A percentile compares a stretch with the other conserved stretches of the same genome.
phyloP scores from a whole-genome alignment of 2,888 invertebrate genomes.

The Hirtodrosophila confusa region DNA sequence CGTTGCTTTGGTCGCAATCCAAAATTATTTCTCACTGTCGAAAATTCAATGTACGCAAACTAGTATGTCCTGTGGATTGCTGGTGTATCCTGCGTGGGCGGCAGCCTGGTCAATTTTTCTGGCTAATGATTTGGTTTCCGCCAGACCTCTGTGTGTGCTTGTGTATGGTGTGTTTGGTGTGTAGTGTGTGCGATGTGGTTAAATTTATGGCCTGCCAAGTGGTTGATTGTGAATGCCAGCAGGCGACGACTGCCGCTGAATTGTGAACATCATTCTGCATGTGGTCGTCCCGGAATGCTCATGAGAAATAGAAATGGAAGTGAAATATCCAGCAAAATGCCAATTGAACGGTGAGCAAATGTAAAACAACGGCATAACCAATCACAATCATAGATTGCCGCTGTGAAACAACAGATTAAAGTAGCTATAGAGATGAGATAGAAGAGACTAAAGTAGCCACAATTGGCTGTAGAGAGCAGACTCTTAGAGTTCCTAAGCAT shows the following conservation, averaged over 20 bases:
- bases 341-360: conserved; percentile 24
- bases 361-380: conserved; percentile 42
- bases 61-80: conserved; percentile 10
- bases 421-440: no score
- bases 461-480: no score
- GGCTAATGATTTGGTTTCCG: conserved; percentile 75
- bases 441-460: no score
- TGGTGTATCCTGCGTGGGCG: conserved; percentile 33
- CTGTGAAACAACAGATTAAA: no score
- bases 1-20: conserved; percentile 45
- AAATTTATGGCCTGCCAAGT: conserved; percentile 76
- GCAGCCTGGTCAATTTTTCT: conserved; percentile 69
- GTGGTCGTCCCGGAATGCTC: conserved; percentile 22
- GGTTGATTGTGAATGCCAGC: conserved; percentile 72
- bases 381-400: not conserved
- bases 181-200: conserved; percentile 39
- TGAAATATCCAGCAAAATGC: conserved; percentile 12
- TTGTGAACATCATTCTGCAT: conserved; percentile 52
- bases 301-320: not conserved
- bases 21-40: conserved; percentile 50
- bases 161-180: conserved; percentile 16
- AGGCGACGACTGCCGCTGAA: conserved; percentile 55
- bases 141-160: conserved; percentile 12
- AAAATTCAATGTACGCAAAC: conserved; percentile 63
- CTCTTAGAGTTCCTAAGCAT: no score